phyloP scores from a whole-genome alignment of 2,113 vertebrate species.

The Mystacornis crossleyi region DNA sequence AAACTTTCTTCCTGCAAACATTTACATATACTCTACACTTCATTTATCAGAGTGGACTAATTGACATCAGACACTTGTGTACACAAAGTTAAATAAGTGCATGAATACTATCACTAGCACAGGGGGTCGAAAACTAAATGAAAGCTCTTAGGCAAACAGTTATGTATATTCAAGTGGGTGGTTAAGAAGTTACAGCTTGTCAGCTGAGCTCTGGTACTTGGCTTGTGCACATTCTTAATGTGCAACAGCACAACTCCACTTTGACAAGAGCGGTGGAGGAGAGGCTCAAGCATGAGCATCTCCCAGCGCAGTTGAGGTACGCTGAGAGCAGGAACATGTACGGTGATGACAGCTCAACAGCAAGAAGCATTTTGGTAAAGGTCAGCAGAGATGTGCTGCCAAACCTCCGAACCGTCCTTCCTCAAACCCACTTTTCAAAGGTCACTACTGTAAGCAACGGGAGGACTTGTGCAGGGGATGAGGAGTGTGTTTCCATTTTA shows the following conservation, averaged over 20 bases:
- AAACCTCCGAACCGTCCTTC: background rate
- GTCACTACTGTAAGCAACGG: background rate
- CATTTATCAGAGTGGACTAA: background rate
- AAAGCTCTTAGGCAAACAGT: background rate
- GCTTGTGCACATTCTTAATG: rapidly evolving
- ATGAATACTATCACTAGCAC: background rate
- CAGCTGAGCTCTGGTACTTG: background rate
- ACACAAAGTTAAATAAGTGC: background rate
- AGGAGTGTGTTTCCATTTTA: background rate
- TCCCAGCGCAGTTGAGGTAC: rapidly evolving
- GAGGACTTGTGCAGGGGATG: background rate
- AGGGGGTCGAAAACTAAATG: background rate
- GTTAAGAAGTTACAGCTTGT: background rate
- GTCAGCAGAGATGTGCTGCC: background rate
- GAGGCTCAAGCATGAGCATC: rapidly evolving
- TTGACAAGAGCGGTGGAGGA: rapidly evolving
- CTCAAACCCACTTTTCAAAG: background rate
- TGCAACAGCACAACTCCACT: background rate
- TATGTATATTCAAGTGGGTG: background rate
- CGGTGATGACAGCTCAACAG: background rate
- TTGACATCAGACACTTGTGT: background rate
- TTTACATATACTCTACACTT: background rate
- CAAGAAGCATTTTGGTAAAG: background rate
- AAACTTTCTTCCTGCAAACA: background rate
- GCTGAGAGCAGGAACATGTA: background rate